A percentile compares a stretch with the other conserved stretches of the same genome.
Conservation (phyloP, 2,888 invertebrate species). For the Schizotus pectinicornis region DNA sequence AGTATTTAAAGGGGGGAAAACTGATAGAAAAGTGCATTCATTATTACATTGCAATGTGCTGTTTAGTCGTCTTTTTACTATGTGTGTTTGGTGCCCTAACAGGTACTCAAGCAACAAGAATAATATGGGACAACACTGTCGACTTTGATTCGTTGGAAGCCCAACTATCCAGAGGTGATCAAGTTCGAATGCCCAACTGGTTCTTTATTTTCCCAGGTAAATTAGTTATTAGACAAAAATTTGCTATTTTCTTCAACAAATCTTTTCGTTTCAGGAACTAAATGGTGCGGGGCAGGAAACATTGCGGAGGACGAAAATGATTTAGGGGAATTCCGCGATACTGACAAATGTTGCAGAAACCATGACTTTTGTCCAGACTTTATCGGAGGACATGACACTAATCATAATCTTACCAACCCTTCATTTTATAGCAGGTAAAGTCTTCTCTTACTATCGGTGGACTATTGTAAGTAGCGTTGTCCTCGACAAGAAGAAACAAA, state of each 20-base stretch:
- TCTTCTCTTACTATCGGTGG: too few relatives aligned
- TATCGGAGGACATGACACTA: conserved; percentile 56
- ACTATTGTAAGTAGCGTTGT: too few relatives aligned
- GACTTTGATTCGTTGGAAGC: conserved; percentile 37
- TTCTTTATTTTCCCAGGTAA: conserved; percentile 47
- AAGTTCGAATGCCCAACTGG: conserved; percentile 41
- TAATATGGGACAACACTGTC: conserved; percentile 43
- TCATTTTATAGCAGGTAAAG: conserved; percentile 49
- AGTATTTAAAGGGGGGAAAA: too few relatives aligned
- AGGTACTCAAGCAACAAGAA: conserved; percentile 15
- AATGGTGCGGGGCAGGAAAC: conserved; percentile 81
- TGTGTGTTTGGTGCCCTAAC: neutral
- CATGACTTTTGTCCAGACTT: conserved; percentile 74
- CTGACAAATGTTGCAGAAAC: conserved; percentile 75
- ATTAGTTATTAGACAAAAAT: neutral
- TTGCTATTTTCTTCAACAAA: neutral
- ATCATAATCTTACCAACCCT: conserved; percentile 51
- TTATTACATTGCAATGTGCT: too few relatives aligned
- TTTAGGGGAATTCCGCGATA: conserved; percentile 66
- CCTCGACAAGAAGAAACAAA: too few relatives aligned
- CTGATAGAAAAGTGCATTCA: too few relatives aligned
- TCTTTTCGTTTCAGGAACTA: conserved; percentile 67
- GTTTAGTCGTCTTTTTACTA: neutral
- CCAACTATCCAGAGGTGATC: conserved; percentile 30
- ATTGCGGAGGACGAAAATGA: conserved; percentile 68